Evolutionary conservation across 2,888 invertebrate genomes (phyloP).

Genomic region (Saturnia japonica): DNA sequence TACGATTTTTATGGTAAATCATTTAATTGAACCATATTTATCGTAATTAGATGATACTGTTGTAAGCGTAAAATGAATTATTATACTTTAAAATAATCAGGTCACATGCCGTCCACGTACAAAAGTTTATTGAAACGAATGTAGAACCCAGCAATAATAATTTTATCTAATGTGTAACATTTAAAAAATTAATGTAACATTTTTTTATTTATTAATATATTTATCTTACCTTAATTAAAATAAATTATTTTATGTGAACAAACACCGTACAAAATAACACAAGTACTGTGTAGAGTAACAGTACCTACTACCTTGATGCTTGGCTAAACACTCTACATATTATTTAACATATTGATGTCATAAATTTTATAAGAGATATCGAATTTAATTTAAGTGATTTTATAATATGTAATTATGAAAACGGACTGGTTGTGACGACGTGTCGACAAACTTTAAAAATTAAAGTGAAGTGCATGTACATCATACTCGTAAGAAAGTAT

Average conservation of each 20-base stretch:
- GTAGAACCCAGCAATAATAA: not conserved
- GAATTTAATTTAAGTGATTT: not conserved
- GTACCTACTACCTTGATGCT: not conserved
- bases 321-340: not conserved
- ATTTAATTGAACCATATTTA: not conserved
- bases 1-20: not conserved
- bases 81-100: not conserved
- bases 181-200: not conserved
- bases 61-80: not conserved
- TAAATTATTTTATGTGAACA: not conserved
- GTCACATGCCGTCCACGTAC: constrained; percentile 1
- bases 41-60: not conserved
- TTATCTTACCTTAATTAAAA: not conserved
- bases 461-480: not conserved
- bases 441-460: not conserved
- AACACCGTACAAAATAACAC: not conserved
- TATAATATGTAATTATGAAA: not conserved
- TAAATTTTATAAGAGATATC: not conserved
- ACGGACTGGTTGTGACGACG: not conserved
- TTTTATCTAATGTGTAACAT: not conserved
- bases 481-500: no score
- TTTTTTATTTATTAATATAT: not conserved
- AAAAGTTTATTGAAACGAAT: not conserved
- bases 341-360: not conserved
- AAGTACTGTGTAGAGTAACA: not conserved